Evolutionary conservation across 2,888 invertebrate species (phyloP), one percentile per base, ranked within the genome.

Genomic region (Drosophila vallismaia): DNA sequence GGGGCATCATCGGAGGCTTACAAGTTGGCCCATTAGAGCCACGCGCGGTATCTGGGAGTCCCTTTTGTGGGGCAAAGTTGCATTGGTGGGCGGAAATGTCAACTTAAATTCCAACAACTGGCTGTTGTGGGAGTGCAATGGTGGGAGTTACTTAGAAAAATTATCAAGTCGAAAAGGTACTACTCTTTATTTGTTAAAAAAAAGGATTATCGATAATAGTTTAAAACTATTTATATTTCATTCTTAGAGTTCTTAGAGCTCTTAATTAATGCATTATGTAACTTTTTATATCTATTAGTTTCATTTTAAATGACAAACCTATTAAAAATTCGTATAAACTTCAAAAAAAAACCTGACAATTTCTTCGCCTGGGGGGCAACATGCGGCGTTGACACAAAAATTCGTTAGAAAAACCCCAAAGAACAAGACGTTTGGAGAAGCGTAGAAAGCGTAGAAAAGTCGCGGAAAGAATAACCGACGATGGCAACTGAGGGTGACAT

Each of bases 401-500:
- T 77, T 74, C 66, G 70, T 77, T 74, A 73, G 63, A 64, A 71
- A 76, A 71, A 70, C 60, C 71, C 55, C 49, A 14, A 68, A 63
- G 74, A 75, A 75, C 72, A 76, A 70, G 73, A 54, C 52, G 72
- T 76, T 63, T 54, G 63, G 50, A 36, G 66, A 49, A 6, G 19
- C 19, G 19, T 19, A 19, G 19, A 1, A 28, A 29, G 9, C 12
- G 49, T 51, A 62, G 71, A 72, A 63, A 60, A 64, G 66, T 48
- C 40, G 55, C 33, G 45, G 12, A 46, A 57, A 68, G 74, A 69
- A 64, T 53, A 59, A 71, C 52, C 57, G 19, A 26, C 45, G 68
- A 52, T 60, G 51, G 78, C 79, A 81, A 82, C 85, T 80, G 82
- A 77, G 86, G 88, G 86, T 90, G 89, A 90, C 89, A 90, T 88